These are phyloP conservation scores for Sminthurides bifidus DNA, from an alignment of 1,140 invertebrate species.

Conservation along the genomic window DNA sequence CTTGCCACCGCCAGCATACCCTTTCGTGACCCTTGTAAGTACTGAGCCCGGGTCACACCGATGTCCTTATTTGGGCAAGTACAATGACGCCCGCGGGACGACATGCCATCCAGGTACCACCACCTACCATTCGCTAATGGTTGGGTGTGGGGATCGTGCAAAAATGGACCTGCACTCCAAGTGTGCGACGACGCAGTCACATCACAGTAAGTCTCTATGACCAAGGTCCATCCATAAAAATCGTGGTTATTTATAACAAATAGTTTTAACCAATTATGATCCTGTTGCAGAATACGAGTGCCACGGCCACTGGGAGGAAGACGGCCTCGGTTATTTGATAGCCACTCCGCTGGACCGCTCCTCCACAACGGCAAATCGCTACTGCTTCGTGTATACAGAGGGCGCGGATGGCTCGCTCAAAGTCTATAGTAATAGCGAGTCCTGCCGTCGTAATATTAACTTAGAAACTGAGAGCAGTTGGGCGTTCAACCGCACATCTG, in stretches of 20 bases:
- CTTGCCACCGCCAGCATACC: not conserved
- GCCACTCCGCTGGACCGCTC: constrained; percentile 46
- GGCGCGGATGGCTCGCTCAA: constrained; percentile 35
- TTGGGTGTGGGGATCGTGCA: constrained; percentile 25
- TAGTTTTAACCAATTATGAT: not conserved
- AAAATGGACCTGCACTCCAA: constrained; percentile 29
- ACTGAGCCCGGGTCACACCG: constrained; percentile 14
- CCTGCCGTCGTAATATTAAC: constrained; percentile 43
- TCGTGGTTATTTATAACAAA: not conserved
- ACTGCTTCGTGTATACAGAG: constrained; percentile 33
- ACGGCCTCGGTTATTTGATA: constrained; percentile 59
- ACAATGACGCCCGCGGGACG: constrained; percentile 20
- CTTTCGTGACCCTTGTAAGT: constrained; percentile 26
- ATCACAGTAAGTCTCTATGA: constrained; percentile 13
- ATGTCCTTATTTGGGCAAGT: constrained; percentile 29
- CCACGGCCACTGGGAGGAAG: constrained; percentile 63
- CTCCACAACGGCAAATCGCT: constrained; percentile 31
- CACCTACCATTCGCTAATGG: constrained; percentile 17
- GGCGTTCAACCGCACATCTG: constrained; percentile 46
- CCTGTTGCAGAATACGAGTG: constrained; percentile 61
- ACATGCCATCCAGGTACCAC: constrained; percentile 11
- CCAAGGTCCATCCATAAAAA: not conserved
- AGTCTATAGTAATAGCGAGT: constrained; percentile 43
- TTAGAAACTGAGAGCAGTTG: constrained; percentile 37
- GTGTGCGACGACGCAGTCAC: constrained; percentile 20